Evolutionary conservation across 2,797 vertebrate species (phyloP).

Genomic region (Melanotaenia nigrans): DNA sequence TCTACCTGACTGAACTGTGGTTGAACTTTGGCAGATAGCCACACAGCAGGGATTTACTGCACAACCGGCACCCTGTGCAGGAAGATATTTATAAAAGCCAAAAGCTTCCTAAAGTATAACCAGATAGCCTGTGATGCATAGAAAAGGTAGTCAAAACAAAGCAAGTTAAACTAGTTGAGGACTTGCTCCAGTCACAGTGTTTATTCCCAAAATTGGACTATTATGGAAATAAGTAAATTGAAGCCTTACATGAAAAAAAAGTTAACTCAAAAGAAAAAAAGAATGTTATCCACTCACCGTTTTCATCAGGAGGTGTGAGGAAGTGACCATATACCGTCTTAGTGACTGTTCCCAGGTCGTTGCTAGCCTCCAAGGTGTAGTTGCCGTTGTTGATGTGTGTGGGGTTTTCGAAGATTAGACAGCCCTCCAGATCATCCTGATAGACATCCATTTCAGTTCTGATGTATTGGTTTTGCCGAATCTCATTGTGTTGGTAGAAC

Average conservation of each 20-base stretch:
- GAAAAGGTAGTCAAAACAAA: conserved; percentile 26
- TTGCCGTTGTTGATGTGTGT: conserved; percentile 98
- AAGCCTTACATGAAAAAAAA: conserved; percentile 13
- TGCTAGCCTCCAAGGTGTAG: conserved; percentile 95
- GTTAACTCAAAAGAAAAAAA: conserved; percentile 2
- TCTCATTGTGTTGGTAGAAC: conserved; percentile 88
- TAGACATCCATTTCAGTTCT: conserved; percentile 90
- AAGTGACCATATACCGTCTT: conserved; percentile 95
- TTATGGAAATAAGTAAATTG: conserved; percentile 29
- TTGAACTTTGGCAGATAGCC: conserved; percentile 66
- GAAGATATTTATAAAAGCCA: conserved; percentile 57
- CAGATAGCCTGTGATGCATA: conserved; percentile 24
- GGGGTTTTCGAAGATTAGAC: conserved; percentile 94
- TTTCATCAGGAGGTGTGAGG: conserved; percentile 83
- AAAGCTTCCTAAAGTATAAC: conserved; percentile 24
- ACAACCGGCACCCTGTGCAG: conserved; percentile 40
- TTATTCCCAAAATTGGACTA: conserved; percentile 23
- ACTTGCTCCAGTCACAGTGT: conserved; percentile 12
- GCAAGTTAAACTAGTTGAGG: conserved; percentile 24
- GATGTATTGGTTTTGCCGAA: conserved; percentile 88
- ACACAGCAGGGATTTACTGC: conserved; percentile 51
- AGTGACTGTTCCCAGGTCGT: conserved; percentile 88
- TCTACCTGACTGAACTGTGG: conserved; percentile 71
- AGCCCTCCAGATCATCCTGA: conserved; percentile 93
- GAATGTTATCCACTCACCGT: conserved; percentile 54